Conservation (phyloP, 2,888 invertebrate species). For the Oscheius onirici region DNA sequence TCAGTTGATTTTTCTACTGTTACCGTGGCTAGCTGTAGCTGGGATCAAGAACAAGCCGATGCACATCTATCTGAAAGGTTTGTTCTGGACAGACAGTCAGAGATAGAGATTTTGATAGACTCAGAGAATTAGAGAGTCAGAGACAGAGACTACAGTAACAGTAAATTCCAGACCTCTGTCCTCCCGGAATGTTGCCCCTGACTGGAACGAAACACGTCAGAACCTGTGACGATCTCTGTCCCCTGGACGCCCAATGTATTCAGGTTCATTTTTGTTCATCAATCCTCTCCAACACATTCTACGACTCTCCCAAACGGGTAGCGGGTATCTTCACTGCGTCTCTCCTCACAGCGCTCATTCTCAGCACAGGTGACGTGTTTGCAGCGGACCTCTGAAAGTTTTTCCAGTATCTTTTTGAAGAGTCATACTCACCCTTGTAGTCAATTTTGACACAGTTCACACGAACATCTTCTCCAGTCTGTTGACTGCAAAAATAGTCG, state of each 20-base stretch:
- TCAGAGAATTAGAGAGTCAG: too few relatives aligned
- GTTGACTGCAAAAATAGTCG: neutral
- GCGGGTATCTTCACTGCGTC: neutral
- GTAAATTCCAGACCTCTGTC: slow-evolving; percentile 47
- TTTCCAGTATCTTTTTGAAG: neutral
- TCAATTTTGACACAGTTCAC: slow-evolving; percentile 1
- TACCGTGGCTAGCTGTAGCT: too few relatives aligned
- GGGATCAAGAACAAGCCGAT: slow-evolving; percentile 32
- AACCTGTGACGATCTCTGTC: slow-evolving; percentile 50
- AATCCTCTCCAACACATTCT: neutral
- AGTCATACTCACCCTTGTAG: neutral
- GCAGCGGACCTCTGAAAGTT: neutral
- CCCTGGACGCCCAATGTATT: slow-evolving; percentile 39
- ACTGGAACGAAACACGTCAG: slow-evolving; percentile 45
- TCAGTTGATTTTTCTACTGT: too few relatives aligned
- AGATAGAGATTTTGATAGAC: too few relatives aligned
- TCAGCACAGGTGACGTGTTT: neutral
- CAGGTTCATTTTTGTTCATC: slow-evolving; percentile 17
- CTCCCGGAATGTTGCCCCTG: slow-evolving; percentile 47
- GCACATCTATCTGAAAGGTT: slow-evolving; percentile 50
- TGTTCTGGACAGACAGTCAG: too few relatives aligned
- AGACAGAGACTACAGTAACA: neutral
- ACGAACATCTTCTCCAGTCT: neutral
- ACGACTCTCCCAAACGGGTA: neutral
- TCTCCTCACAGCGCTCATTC: neutral